Base-by-base conservation (phyloP, 2,888 invertebrate genomes). In the Habroteleia sp. region DNA sequence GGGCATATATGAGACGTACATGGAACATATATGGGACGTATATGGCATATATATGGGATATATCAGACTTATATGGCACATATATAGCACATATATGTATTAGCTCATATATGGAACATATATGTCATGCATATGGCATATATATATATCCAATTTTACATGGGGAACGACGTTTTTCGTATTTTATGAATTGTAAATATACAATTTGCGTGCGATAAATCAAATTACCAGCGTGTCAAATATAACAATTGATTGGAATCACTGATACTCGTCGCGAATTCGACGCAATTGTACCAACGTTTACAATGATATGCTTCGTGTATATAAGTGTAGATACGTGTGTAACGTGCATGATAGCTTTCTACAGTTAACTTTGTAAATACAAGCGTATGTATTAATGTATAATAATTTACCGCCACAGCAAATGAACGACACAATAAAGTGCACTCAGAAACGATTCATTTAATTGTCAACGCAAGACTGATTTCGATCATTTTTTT, bases 231-330 rank as follows among this genome's bases (percentile, higher is more conserved):
- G 20, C 4, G 20, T 3, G 4, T 20, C 6, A 13, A 14, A 7
- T 37, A 37, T 16, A 37, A 14, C 1, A 37, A 37, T 16, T 37
- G 29, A 4, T 29, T 29, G 29, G 2, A 8, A n/a, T 29, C 29
- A 29, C 8, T 6, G 29, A 29, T 29, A 29, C 90, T 91, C 91
- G 89, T 90, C 89, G 91, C 90, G 91, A 91, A 90, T 91, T 91
- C 31, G 90, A 91, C 91, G 90, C 91, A 91, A 91, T 83, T 37
- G 56, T 68, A 60, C 65, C 27, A 13, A 31, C 8, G 10, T 46
- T 46, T 10, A 33, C 46, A 60, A 42, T 27, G 11, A 63, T 39
- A 77, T 54, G 58, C 44, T 66, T 50, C 52, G 33, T 77, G 72
- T 77, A 77, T 60, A 77, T 77, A 77, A 68, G 42, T 77, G 72